These are phyloP conservation scores for Tragopan temminckii DNA, from an alignment of 2,797 vertebrate genomes.

Conservation along the genomic window DNA sequence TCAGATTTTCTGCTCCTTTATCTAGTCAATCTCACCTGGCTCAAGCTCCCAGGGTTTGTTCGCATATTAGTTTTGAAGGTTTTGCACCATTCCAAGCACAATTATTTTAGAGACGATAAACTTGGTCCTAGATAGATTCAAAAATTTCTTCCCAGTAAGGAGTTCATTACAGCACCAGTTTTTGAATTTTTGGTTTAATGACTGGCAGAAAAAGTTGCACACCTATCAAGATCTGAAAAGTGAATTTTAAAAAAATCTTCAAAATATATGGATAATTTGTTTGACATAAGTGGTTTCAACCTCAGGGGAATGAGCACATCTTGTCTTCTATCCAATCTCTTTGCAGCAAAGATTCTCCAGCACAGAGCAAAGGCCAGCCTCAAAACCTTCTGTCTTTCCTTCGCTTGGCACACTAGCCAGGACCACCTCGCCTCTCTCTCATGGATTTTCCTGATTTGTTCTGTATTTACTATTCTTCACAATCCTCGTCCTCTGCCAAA, in stretches of 20 bases:
- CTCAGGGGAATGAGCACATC: background rate
- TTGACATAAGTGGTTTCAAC: background rate
- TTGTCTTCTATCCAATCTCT: background rate
- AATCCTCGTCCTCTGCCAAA: background rate
- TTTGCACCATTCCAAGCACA: background rate
- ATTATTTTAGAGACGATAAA: background rate
- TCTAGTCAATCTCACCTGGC: background rate
- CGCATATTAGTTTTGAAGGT: background rate
- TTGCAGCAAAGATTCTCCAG: background rate
- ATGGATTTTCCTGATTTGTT: rapidly evolving
- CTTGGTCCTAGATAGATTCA: background rate
- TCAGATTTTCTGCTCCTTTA: background rate
- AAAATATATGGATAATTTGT: background rate
- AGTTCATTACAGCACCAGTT: background rate
- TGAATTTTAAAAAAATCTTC: background rate
- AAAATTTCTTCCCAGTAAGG: background rate
- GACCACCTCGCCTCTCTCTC: background rate
- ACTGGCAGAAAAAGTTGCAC: background rate
- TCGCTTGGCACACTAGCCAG: rapidly evolving
- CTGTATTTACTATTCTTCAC: background rate
- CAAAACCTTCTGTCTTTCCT: background rate
- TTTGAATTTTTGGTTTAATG: background rate
- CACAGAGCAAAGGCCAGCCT: background rate
- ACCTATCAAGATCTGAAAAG: background rate
- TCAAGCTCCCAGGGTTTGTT: background rate